Percentiles rank a stretch among this genome's conserved stretches.
These are phyloP conservation scores for Tortrix viridana DNA, from an alignment of 2,888 invertebrate species.

Conservation along the genomic window DNA sequence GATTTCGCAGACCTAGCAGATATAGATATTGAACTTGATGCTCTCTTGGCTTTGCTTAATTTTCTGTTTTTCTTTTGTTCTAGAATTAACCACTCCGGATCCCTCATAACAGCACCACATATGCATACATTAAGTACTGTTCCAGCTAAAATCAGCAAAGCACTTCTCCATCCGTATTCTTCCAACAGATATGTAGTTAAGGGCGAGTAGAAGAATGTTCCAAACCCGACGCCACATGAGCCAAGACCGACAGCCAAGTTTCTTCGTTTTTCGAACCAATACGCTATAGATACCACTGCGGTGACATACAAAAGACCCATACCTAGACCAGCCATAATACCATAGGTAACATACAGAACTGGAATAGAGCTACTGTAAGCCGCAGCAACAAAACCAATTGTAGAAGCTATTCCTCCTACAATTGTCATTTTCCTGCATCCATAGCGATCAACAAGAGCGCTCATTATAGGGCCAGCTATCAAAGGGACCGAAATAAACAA, in stretches of 20 bases:
- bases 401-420: slow-evolving; percentile 88
- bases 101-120: slow-evolving; percentile 94
- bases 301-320: slow-evolving; percentile 94
- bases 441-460: slow-evolving; percentile 92
- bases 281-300: slow-evolving; percentile 95
- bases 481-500: slow-evolving; percentile 95
- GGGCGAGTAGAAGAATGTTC: slow-evolving; percentile 94
- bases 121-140: slow-evolving; percentile 94
- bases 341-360: slow-evolving; percentile 92
- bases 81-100: slow-evolving; percentile 91
- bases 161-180: slow-evolving; percentile 92
- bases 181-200: slow-evolving; percentile 90
- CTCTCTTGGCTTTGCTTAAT: slow-evolving; percentile 79
- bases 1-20: slow-evolving; percentile 69
- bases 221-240: slow-evolving; percentile 95
- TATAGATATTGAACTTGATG: slow-evolving; percentile 81
- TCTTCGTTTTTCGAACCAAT: slow-evolving; percentile 95
- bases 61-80: slow-evolving; percentile 86
- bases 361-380: slow-evolving; percentile 89
- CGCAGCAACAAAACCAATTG: slow-evolving; percentile 90
- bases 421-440: slow-evolving; percentile 92
- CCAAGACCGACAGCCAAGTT: slow-evolving; percentile 94
- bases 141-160: slow-evolving; percentile 90
- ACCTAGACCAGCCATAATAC: slow-evolving; percentile 92
- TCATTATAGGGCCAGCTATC: slow-evolving; percentile 92